A percentile compares a stretch with the other conserved stretches of the same genome.
These are phyloP conservation scores for Euleptes europaea DNA, from an alignment of 2,113 vertebrate genomes.

Conservation along the genomic window DNA sequence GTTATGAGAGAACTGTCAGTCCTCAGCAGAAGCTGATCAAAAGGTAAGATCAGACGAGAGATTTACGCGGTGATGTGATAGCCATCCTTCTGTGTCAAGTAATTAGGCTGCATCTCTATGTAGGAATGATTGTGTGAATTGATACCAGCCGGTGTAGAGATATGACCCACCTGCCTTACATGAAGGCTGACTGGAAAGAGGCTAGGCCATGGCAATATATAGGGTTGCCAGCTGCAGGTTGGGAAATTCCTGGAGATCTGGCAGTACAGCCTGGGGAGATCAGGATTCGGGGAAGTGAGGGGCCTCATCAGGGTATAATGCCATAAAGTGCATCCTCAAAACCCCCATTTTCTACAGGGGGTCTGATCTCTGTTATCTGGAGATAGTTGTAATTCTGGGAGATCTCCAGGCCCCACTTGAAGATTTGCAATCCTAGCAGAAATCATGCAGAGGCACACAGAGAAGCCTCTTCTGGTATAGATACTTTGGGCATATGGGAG, in stretches of 20 bases:
- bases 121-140: not conserved
- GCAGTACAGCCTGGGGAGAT: too few relatives aligned
- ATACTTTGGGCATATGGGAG: not conserved
- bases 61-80: not conserved
- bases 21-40: not conserved
- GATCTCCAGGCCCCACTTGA: too few relatives aligned
- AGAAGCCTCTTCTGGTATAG: not conserved
- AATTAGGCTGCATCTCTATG: not conserved
- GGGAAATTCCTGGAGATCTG: too few relatives aligned
- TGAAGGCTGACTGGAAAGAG: not conserved
- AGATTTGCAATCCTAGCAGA: too few relatives aligned
- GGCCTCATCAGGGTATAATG: too few relatives aligned
- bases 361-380: too few relatives aligned
- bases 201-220: not conserved
- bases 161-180: not conserved
- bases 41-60: not conserved
- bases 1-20: not conserved
- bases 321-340: too few relatives aligned
- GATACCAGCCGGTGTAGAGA: not conserved
- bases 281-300: too few relatives aligned
- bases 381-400: too few relatives aligned
- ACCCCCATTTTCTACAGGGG: too few relatives aligned
- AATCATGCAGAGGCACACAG: not conserved
- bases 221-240: too few relatives aligned
- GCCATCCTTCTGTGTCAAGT: not conserved